A percentile compares a stretch with the other conserved stretches of the same genome.
These are phyloP conservation scores for Cirrhinus molitorella DNA, from an alignment of 2,797 vertebrate species.

Conservation along the genomic window DNA sequence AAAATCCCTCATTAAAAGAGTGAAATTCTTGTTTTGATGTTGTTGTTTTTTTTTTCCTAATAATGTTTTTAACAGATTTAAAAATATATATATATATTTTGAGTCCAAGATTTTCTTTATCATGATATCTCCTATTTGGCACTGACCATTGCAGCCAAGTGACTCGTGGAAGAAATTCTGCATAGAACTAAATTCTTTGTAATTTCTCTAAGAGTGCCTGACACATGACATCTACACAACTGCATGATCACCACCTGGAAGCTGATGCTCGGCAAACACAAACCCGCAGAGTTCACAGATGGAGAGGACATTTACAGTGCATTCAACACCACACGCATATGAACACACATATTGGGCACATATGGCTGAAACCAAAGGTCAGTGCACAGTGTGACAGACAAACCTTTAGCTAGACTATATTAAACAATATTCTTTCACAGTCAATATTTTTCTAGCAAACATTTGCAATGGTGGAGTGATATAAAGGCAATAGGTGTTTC, in stretches of 20 bases:
- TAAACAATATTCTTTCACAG: slow-evolving; percentile 11
- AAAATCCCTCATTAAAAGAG: too few species aligned
- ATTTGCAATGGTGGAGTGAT: neutral
- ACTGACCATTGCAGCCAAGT: too few species aligned
- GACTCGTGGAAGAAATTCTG: too few species aligned
- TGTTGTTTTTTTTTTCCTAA: too few species aligned
- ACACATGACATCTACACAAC: neutral
- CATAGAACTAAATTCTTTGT: too few species aligned
- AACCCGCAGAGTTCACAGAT: neutral
- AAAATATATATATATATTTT: too few species aligned
- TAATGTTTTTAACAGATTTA: too few species aligned
- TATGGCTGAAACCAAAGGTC: slow-evolving; percentile 13
- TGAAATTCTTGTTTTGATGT: too few species aligned
- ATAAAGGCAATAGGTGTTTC: neutral
- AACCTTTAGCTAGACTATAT: neutral
- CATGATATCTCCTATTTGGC: too few species aligned
- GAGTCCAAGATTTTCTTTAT: too few species aligned
- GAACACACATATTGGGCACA: neutral
- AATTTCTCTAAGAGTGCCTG: neutral
- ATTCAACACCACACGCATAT: neutral
- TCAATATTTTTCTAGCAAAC: slow-evolving; percentile 8
- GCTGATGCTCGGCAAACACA: neutral
- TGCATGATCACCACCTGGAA: neutral
- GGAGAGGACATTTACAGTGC: neutral
- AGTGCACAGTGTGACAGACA: slow-evolving; percentile 10